Evolutionary conservation across 2,113 vertebrate genomes (phyloP), one percentile per base, ranked within the genome.

Genomic region (Syngnathoides biaculeatus): DNA sequence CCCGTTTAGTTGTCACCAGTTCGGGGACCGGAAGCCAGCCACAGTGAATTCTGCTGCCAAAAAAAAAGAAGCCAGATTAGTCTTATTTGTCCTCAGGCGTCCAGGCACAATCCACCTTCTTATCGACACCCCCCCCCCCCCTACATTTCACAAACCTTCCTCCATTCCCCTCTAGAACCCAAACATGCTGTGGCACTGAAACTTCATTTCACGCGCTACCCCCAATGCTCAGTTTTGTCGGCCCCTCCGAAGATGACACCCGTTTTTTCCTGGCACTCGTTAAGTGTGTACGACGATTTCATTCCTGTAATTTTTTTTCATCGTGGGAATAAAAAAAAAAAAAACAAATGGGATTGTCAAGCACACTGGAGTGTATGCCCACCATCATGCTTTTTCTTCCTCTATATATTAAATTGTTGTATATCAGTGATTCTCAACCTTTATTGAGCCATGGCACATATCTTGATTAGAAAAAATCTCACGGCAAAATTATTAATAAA

Each of bases 331-430:
- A 43, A 43, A 58, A 69, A 9, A 58, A 24, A 24, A 20, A 48
- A 48, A 47, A 68, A 50, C 70, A 72, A 81, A 83, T 81, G 65
- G 53, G 82, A 79, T 81, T 79, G 67, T 76, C 74, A 69, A 22
- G 48, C 60, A 59, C 74, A 58, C 38, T 60, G 47, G 64, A 53
- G 66, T 65, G 12, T 4, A 68, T 27, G 11, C 72, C 53, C 30
- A 6, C 60, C 83, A 73, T 79, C 73, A 65, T 67, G 5, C 72
- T 71, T 68, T 79, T 19, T 78, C 69, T 55, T 75, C 67, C 59
- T 84, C 74, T 85, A 87, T 86, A 83, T 91, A 88, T 85, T 77
- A 76, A 24, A 83, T 80, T 87, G 76, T 83, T 83, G 85, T 91
- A 87, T 90, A 88, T n/a, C n/a, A n/a, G n/a, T n/a, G n/a, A n/a